phyloP scores from a whole-genome alignment of 2,888 invertebrate species.

The Helleia helle region DNA sequence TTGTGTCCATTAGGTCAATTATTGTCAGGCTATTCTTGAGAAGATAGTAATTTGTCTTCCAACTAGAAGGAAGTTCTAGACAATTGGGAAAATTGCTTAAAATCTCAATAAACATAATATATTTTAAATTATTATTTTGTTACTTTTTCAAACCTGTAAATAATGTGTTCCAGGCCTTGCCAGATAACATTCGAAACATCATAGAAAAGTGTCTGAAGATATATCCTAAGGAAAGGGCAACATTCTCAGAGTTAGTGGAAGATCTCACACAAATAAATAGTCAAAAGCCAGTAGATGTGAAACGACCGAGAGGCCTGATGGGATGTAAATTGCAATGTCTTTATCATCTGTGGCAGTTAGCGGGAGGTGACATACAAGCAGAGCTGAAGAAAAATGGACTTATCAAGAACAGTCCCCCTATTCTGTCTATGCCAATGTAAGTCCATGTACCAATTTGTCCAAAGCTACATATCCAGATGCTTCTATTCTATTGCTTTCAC shows the following conservation, averaged over 20 bases:
- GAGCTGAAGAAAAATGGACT: slow-evolving; percentile 93
- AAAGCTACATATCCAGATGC: too few relatives aligned
- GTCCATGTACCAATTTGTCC: too few relatives aligned
- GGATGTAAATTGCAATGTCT: slow-evolving; percentile 83
- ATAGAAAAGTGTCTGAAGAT: slow-evolving; percentile 83
- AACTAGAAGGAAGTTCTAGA: too few relatives aligned
- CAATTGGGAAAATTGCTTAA: too few relatives aligned
- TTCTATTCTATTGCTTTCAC: too few relatives aligned
- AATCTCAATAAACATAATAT: too few relatives aligned
- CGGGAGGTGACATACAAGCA: slow-evolving; percentile 94
- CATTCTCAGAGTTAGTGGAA: slow-evolving; percentile 74
- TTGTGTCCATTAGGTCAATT: too few relatives aligned
- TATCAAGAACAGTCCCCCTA: slow-evolving; percentile 88
- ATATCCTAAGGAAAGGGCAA: slow-evolving; percentile 68
- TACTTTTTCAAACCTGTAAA: too few relatives aligned
- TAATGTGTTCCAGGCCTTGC: slow-evolving; percentile 63
- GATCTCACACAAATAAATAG: slow-evolving; percentile 41
- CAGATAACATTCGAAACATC: slow-evolving; percentile 73
- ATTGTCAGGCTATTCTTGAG: too few relatives aligned
- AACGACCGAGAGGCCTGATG: slow-evolving; percentile 57
- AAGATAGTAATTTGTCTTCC: too few relatives aligned
- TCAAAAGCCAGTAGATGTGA: slow-evolving; percentile 54
- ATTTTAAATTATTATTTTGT: too few relatives aligned
- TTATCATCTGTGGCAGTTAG: slow-evolving; percentile 96
- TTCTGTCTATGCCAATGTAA: slow-evolving; percentile 85